These are phyloP conservation scores for Macaria notata DNA, from an alignment of 2,888 invertebrate species.

Conservation along the genomic window DNA sequence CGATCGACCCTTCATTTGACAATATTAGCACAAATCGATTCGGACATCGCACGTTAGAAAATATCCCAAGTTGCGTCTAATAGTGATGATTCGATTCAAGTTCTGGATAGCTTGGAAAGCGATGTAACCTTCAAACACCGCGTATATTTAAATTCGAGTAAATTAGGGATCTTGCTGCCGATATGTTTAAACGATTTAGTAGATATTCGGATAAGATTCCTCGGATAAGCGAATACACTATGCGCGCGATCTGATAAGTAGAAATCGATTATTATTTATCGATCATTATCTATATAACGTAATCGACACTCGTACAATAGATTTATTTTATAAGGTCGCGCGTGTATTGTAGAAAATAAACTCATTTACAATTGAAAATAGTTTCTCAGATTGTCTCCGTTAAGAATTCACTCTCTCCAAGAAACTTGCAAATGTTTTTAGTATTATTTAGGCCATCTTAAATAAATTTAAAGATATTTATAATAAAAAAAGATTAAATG, in stretches of 20 bases:
- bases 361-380: slow-evolving; percentile 33
- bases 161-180: slow-evolving; percentile 60
- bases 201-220: slow-evolving; percentile 52
- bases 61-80: slow-evolving; percentile 54
- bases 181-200: slow-evolving; percentile 42
- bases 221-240: slow-evolving; percentile 36
- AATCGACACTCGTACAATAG: too few species aligned
- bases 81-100: slow-evolving; percentile 33
- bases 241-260: too few species aligned
- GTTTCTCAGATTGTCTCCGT: slow-evolving; percentile 35
- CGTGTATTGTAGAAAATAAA: too few species aligned
- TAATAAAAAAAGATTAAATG: slow-evolving; percentile 57
- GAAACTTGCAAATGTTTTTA: slow-evolving; percentile 49
- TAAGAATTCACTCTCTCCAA: slow-evolving; percentile 28
- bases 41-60: slow-evolving; percentile 56
- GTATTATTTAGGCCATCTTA: slow-evolving; percentile 75
- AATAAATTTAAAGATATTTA: slow-evolving; percentile 76
- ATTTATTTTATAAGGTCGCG: too few species aligned
- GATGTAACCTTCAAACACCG: slow-evolving; percentile 54
- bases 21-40: slow-evolving; percentile 43
- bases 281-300: too few species aligned
- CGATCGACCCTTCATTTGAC: slow-evolving; percentile 30
- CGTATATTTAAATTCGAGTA: slow-evolving; percentile 63
- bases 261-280: too few species aligned
- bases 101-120: slow-evolving; percentile 60